Conservation (phyloP, 2,797 vertebrate genomes). For the Champsocephalus esox region DNA sequence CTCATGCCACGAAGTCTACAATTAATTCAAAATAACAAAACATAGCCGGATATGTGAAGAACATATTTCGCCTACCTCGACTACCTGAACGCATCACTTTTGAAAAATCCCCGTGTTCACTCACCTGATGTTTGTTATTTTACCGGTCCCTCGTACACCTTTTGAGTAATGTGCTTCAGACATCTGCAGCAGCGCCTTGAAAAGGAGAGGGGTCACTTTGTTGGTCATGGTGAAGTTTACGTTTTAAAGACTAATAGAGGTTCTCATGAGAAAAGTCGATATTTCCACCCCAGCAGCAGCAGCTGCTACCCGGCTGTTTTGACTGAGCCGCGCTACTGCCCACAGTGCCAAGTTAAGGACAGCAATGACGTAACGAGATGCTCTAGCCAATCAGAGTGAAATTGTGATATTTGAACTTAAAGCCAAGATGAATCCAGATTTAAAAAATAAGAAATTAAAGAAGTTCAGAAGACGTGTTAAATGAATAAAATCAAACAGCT, state of each 20-base stretch:
- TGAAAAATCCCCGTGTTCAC: neutral
- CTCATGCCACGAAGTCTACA: neutral
- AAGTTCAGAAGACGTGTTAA: no score
- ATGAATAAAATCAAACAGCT: no score
- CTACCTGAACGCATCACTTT: no score
- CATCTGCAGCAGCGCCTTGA: slow-evolving; percentile 55
- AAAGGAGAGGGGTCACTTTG: slow-evolving; percentile 41
- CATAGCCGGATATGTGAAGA: accelerated
- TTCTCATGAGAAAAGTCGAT: neutral
- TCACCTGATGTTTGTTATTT: slow-evolving; percentile 64
- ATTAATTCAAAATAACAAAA: neutral
- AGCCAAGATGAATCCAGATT: no score
- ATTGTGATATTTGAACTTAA: no score
- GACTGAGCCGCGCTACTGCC: neutral
- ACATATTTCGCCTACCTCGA: neutral
- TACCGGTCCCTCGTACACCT: slow-evolving; percentile 36
- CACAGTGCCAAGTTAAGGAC: neutral
- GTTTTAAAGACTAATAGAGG: accelerated
- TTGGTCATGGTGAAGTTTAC: slow-evolving; percentile 43
- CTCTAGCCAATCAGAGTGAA: slow-evolving; percentile 38
- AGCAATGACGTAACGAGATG: slow-evolving; percentile 8
- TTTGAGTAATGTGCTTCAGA: slow-evolving; percentile 38
- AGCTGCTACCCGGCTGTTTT: neutral
- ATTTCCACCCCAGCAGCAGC: neutral
- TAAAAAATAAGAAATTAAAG: no score